Base-by-base conservation (phyloP, 2,888 invertebrate species). In the Sussaba pulchella region DNA sequence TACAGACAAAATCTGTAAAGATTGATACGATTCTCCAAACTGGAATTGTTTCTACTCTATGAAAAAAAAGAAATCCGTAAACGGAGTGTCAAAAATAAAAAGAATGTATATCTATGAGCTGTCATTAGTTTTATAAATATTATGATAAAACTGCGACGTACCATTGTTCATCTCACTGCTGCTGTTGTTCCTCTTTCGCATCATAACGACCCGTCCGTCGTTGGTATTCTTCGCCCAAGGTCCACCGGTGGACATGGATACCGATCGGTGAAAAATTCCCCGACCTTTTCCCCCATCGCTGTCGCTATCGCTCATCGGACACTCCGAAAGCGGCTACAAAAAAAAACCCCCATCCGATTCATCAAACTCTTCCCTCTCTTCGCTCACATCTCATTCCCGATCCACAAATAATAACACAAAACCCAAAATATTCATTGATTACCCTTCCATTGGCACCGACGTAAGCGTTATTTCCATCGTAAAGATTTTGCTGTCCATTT, bases 181-280 rank as follows among this genome's bases (percentile, higher is more conserved):
- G 89, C 94, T 96, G 89, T 96, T 96, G 86, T 96, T 96, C 45
- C 95, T 92, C 82, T 95, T 94, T 14, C 96, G 93, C 91, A 95
- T 94, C 93, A 94, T 94, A 52, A 94, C 91, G 4, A 94, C 92
- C 66, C 94, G 91, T 2, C 94, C 94, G 80, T 94, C 94, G 66
- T 93, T 93, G 19, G 94, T 94, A 73, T 94, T 94, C 92, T 91
- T 94, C 70, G 92, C 94, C 94, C 92, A 95, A 0, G 95, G 94
- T 3, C 94, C 94, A 1, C 95, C 95, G 9, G 95, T 94, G 9
- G 97, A 97, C 96, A 98, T 97, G 0, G 98, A 98, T 82, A 97
- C 96, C 0, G 97, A 98, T 85, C 98, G 94, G 88, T 97, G 97
- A 84, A 98, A 97, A 67, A 95, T 93, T 12, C 95, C 93, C 73